Base-by-base conservation (phyloP, 2,113 vertebrate species). In the Dunckerocampus dactyliophorus region DNA sequence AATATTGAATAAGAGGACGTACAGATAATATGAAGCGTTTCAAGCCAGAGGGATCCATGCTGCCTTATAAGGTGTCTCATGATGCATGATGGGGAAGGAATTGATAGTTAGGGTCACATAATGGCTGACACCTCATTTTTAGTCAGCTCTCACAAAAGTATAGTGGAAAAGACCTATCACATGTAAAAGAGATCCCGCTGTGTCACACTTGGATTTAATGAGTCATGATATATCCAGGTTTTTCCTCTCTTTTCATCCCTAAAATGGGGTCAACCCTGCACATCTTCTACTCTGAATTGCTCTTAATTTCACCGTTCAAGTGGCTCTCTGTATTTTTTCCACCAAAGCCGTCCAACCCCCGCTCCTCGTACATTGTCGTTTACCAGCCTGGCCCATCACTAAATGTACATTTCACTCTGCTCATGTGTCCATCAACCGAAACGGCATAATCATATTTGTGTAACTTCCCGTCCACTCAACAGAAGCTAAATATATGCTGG, bases 51-150 rank as follows among this genome's bases (percentile, higher is more conserved):
- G 78, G 79, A 80, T 80, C 71, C 61, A 50, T 0, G n/a, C 67
- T 71, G 62, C 83, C 87, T 84, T 88, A 85, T 82, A 88, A 74
- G 85, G 85, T 45, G 68, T 65, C n/a, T 39, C 43, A 48, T 59
- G 59, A 63, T 71, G 64, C 60, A 60, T n/a, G 53, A 65, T 15
- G 68, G 59, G 66, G 74, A 43, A 54, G 52, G 24, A 63, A 66
- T 76, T 48, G 31, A 55, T 19, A 50, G 59, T 10, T 61, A 53
- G 77, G 53, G 73, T 34, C 31, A 78, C 65, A 59, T 63, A 57
- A 71, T 59, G 67, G 76, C 21, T 72, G 74, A 76, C 69, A 56
- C 61, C 62, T 72, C 59, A 45, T 63, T 49, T 53, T 62, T 22
- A 34, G 54, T 62, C 74, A 68, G 24, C 16, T 14, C 48, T 47